Evolutionary conservation across 2,113 vertebrate genomes (phyloP), one percentile per base, ranked within the genome.

Genomic region (Macaca mulatta): DNA sequence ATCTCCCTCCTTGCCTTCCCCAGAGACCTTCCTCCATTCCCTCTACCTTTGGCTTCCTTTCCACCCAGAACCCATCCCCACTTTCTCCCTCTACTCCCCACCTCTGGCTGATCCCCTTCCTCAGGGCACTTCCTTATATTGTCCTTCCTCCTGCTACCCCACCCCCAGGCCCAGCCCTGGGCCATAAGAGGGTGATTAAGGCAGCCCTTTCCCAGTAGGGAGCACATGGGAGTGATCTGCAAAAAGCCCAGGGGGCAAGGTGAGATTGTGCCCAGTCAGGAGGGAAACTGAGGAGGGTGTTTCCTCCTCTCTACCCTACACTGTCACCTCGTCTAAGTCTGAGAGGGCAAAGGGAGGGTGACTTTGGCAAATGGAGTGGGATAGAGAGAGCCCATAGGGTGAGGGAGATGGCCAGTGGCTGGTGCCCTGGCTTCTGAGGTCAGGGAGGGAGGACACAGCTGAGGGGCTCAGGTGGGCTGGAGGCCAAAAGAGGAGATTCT

Each of bases 1-100:
- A 97, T 94, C 88, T 94, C 75, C 92, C 69, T 96, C 90, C 85
- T 84, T 82, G 77, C 90, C 93, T 89, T 94, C 80, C 93, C 81
- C 84, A 85, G 88, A 96, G 84, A 94, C 95, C 82, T 77, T n/a
- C 69, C 78, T 88, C 88, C 72, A 22, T 67, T 25, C 48, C 93
- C 84, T 59, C 80, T 69, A 40, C 96, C 94, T 87, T 87, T 2
- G 6, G 57, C 97, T 95, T 80, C 88, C 97, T 93, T 83, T 48
- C 81, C 23, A 20, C 92, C 80, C 50, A 5, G 55, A 48, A 61
- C 80, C 96, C 3, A 0, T 43, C 45, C 38, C 86, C 72, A 43
- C 64, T 35, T 61, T 38, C 67, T 95, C 43, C n/a, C 6, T 81
- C 79, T 17, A 8, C 72, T 50, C 16, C 43, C 45, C 57, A 16